phyloP scores from a whole-genome alignment of 2,797 vertebrate species.

The Microchirus variegatus region DNA sequence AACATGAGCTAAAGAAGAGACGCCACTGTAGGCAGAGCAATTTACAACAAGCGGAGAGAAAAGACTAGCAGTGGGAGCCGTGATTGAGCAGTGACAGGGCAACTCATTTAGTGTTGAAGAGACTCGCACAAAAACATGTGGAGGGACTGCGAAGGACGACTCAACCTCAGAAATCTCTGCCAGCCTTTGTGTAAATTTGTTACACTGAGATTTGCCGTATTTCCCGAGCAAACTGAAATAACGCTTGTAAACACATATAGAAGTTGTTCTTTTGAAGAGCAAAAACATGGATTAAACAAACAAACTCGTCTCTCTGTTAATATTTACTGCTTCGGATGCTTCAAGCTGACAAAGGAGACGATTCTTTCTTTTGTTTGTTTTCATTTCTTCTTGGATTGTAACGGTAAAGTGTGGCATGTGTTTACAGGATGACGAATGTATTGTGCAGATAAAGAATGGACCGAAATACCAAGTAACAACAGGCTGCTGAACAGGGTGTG shows the following conservation, averaged over 20 bases:
- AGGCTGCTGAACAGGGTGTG: background rate
- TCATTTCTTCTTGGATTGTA: background rate
- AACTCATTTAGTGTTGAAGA: too few species aligned
- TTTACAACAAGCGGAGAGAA: too few species aligned
- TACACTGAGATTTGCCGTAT: too few species aligned
- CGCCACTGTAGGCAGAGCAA: too few species aligned
- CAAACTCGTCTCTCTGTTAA: conserved; percentile 1
- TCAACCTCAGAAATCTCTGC: too few species aligned
- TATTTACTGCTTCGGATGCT: conserved; percentile 8
- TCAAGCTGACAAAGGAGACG: background rate
- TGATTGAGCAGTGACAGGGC: too few species aligned
- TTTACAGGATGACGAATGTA: background rate
- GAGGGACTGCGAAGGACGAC: too few species aligned
- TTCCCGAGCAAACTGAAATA: background rate
- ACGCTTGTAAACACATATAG: background rate
- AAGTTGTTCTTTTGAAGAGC: conserved; percentile 12
- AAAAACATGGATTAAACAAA: conserved; percentile 8
- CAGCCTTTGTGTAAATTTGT: too few species aligned
- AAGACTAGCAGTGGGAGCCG: too few species aligned
- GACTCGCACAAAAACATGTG: too few species aligned
- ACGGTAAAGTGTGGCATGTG: background rate
- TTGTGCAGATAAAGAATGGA: conserved; percentile 2
- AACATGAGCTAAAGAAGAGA: too few species aligned
- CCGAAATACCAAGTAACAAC: background rate
- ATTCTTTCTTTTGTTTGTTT: background rate